Conservation (phyloP, 2,888 invertebrate species). For the Clunio marinus region DNA sequence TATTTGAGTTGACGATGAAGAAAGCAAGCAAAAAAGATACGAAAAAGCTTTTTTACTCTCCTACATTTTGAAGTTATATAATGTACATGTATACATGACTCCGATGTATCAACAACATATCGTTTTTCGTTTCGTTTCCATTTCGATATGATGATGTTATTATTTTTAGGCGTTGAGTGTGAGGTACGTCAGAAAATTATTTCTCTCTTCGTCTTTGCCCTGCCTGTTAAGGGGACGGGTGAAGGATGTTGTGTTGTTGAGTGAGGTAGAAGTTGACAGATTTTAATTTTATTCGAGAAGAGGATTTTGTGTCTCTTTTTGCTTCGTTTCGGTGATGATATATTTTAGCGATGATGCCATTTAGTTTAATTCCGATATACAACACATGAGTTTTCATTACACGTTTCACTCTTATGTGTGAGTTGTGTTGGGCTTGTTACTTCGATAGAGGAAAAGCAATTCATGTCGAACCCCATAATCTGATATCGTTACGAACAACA, state of each 20-base stretch:
- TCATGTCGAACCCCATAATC: neutral
- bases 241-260: too few species aligned
- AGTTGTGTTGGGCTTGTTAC: too few species aligned
- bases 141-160: conserved; percentile 36
- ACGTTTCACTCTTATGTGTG: too few species aligned
- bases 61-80: too few species aligned
- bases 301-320: neutral
- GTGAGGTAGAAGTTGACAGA: neutral
- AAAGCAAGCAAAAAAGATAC: neutral
- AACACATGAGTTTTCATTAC: neutral
- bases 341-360: neutral
- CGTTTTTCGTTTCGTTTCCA: conserved; percentile 35
- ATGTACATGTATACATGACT: too few species aligned
- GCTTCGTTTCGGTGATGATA: neutral
- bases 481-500: neutral
- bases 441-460: neutral
- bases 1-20: too few species aligned
- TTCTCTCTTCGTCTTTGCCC: neutral
- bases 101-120: conserved; percentile 34
- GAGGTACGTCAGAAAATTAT: conserved; percentile 22
- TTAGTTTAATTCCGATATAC: neutral
- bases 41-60: conserved; percentile 7
- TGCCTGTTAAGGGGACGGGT: too few species aligned
- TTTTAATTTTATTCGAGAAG: neutral
- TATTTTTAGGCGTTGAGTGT: conserved; percentile 28